A percentile compares a stretch with the other conserved stretches of the same genome.
Evolutionary conservation across 2,888 invertebrate species (phyloP).

Genomic region (Folsomia candida): DNA sequence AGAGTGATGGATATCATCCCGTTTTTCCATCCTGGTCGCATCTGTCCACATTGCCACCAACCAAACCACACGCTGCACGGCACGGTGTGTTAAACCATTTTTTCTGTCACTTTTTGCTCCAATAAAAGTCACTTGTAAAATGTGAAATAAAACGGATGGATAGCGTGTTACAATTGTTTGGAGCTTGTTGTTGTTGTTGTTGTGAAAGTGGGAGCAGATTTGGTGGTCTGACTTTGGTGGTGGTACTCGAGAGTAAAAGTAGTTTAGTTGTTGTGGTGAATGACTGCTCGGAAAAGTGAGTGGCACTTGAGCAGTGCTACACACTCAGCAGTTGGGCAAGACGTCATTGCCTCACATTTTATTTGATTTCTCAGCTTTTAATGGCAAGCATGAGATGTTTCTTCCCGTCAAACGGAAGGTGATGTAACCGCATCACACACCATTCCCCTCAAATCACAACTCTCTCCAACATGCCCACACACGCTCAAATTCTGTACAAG

Average conservation of each 20-base stretch:
- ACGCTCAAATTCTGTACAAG: too few species aligned
- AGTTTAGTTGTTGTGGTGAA: conserved; percentile 1
- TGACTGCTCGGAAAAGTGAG: neutral
- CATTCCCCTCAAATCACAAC: neutral
- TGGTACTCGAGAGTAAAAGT: neutral
- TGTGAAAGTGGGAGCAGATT: neutral
- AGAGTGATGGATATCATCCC: too few species aligned
- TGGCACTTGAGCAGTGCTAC: neutral
- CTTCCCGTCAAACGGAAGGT: neutral
- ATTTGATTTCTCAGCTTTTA: conserved; percentile 7
- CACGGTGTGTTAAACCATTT: neutral
- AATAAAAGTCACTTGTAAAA: neutral
- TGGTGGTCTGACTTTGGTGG: neutral
- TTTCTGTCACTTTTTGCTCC: neutral
- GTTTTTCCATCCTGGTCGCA: neutral
- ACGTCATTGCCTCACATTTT: neutral
- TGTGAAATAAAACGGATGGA: neutral
- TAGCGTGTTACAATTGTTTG: neutral
- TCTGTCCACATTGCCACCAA: neutral
- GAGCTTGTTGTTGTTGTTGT: neutral
- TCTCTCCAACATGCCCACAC: neutral
- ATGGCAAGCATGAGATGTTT: neutral
- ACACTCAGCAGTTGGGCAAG: neutral
- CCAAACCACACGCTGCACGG: too few species aligned
- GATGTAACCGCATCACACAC: too few species aligned